These are phyloP conservation scores for Chascanopsetta lugubris DNA, from an alignment of 2,113 vertebrate genomes.

Conservation along the genomic window DNA sequence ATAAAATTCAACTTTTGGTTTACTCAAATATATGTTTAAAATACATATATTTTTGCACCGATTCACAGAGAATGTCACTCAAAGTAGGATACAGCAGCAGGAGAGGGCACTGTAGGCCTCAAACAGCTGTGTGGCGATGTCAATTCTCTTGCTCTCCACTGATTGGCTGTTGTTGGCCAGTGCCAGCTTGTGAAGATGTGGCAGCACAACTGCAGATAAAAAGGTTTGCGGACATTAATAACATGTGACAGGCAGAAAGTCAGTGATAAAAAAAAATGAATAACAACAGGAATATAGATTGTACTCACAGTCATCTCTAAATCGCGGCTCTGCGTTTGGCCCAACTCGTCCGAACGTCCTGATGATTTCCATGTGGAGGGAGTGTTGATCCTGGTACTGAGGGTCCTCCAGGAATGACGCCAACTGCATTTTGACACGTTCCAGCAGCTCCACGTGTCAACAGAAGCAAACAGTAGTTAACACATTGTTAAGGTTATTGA, in stretches of 20 bases:
- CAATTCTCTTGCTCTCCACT: conserved; percentile 91
- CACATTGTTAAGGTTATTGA: background rate
- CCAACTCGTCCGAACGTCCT: conserved; percentile 96
- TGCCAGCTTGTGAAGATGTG: conserved; percentile 95
- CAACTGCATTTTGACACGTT: conserved; percentile 99
- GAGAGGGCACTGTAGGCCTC: conserved; percentile 98
- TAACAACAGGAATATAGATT: background rate
- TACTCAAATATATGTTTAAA: no score
- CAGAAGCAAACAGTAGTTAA: background rate
- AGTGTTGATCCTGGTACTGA: conserved; percentile 98
- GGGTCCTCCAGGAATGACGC: conserved; percentile 97
- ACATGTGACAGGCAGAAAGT: background rate
- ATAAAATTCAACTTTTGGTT: no score
- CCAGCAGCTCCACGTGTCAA: conserved; percentile 85
- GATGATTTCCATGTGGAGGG: conserved; percentile 97
- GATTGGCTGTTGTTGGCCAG: conserved; percentile 94
- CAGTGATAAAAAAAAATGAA: no score
- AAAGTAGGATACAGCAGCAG: conserved; percentile 99
- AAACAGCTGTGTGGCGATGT: conserved; percentile 95
- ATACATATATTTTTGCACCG: no score
- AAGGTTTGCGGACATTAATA: background rate
- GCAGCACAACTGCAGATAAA: conserved; percentile 90
- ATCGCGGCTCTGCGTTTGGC: conserved; percentile 96
- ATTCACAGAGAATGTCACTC: no score
- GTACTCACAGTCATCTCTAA: conserved; percentile 96